Evolutionary conservation across 2,113 vertebrate genomes (phyloP).

Genomic region (Otocyon megalotis): DNA sequence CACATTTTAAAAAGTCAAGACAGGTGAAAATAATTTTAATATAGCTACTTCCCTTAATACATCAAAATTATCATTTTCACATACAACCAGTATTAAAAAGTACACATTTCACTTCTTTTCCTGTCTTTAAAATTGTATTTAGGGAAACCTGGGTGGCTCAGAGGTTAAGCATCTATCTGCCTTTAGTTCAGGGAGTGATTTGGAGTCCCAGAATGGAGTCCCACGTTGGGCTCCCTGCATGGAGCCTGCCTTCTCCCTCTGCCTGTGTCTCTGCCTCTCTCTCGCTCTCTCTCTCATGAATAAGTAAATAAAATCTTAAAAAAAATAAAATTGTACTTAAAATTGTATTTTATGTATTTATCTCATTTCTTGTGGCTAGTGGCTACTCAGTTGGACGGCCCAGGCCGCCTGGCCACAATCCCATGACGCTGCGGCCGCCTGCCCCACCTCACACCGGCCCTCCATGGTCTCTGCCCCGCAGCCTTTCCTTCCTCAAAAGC

Average conservation of each 20-base stretch:
- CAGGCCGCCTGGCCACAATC: neutral
- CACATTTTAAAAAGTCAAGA: neutral
- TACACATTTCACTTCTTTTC: neutral
- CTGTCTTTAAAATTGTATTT: neutral
- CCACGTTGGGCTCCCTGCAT: too few relatives aligned
- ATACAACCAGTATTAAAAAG: neutral
- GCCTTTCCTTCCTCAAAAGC: neutral
- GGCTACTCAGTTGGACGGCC: too few relatives aligned
- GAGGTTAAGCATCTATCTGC: too few relatives aligned
- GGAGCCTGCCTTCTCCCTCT: too few relatives aligned
- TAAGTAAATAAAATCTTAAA: too few relatives aligned
- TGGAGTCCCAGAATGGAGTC: too few relatives aligned
- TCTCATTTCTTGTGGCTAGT: neutral
- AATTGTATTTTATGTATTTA: neutral
- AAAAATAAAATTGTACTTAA: neutral
- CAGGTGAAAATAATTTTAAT: neutral
- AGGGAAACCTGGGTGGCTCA: too few relatives aligned
- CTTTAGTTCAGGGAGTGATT: too few relatives aligned
- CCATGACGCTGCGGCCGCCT: neutral
- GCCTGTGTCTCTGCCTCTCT: too few relatives aligned
- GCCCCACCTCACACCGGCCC: neutral
- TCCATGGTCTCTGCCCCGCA: neutral
- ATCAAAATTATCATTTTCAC: neutral
- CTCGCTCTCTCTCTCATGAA: accelerated
- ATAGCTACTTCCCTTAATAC: neutral